These are phyloP conservation scores for Kryptolebias marmoratus DNA, from an alignment of 2,113 vertebrate genomes.

Conservation along the genomic window DNA sequence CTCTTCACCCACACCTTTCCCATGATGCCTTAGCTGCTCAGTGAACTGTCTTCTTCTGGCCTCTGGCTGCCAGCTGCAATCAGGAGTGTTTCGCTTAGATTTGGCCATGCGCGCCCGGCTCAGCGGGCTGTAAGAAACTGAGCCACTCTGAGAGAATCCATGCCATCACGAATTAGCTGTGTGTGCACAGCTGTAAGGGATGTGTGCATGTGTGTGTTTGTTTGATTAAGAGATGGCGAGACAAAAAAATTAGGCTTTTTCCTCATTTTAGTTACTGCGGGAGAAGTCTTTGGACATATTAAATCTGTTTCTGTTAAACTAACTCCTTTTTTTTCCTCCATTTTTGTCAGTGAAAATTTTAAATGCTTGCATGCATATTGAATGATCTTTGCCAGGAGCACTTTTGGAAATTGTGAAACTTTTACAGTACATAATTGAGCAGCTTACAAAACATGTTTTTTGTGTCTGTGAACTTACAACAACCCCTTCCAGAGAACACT, in stretches of 20 bases:
- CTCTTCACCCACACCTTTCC: slow-evolving; percentile 51
- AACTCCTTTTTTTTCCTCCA: background rate
- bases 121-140: slow-evolving; percentile 36
- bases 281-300: slow-evolving; percentile 8
- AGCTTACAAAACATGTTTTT: slow-evolving; percentile 56
- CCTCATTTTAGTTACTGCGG: slow-evolving; percentile 15
- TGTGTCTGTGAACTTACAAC: slow-evolving; percentile 51
- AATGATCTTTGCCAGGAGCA: slow-evolving; percentile 62
- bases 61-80: slow-evolving; percentile 49
- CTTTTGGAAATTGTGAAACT: slow-evolving; percentile 61
- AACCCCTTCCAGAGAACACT: slow-evolving; percentile 23
- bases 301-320: slow-evolving; percentile 20
- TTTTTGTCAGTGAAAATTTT: slow-evolving; percentile 24
- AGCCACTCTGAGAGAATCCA: slow-evolving; percentile 30
- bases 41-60: slow-evolving; percentile 29
- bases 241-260: slow-evolving; percentile 20
- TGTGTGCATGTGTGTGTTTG: slow-evolving; percentile 1
- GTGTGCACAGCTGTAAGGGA: background rate
- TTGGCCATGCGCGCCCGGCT: slow-evolving; percentile 30
- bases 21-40: slow-evolving; percentile 42
- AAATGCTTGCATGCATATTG: slow-evolving; percentile 68
- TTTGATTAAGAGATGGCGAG: background rate
- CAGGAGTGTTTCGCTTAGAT: slow-evolving; percentile 28
- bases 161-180: slow-evolving; percentile 35
- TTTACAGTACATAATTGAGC: slow-evolving; percentile 72